Evolutionary conservation across 2,113 vertebrate species (phyloP).

Genomic region (Myotis davidii): DNA sequence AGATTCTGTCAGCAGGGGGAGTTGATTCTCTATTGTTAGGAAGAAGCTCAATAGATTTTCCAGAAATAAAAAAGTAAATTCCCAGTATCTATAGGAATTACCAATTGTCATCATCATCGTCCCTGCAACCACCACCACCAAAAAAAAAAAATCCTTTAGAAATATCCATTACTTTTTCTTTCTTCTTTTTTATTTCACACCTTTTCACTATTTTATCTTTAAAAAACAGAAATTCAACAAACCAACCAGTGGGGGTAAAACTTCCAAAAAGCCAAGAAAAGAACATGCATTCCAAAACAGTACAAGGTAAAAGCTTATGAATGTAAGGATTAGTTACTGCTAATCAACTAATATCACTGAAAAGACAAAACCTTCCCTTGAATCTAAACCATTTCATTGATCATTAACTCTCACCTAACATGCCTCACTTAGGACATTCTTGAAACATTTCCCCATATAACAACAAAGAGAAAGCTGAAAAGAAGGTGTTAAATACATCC

Average conservation of each 20-base stretch:
- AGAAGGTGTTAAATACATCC: neutral
- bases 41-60: constrained; percentile 38
- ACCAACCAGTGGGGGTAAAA: neutral
- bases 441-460: neutral
- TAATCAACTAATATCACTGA: neutral
- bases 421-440: neutral
- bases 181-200: neutral
- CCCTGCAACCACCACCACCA: too few species aligned
- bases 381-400: neutral
- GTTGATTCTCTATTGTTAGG: constrained; percentile 93
- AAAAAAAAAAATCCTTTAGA: neutral
- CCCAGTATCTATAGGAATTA: constrained; percentile 44
- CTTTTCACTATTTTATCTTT: constrained; percentile 11
- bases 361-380: constrained; percentile 22
- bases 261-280: neutral
- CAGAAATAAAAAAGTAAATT: constrained; percentile 54
- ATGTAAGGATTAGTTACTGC: neutral
- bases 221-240: neutral
- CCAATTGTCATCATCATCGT: neutral
- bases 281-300: constrained; percentile 9
- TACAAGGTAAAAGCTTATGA: neutral
- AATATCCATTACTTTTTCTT: neutral
- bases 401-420: constrained; percentile 21
- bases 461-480: constrained; percentile 5
- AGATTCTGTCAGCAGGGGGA: constrained; percentile 93